Evolutionary conservation across 2,797 vertebrate species (phyloP).

Genomic region (Acrocephalus scirpaceus): DNA sequence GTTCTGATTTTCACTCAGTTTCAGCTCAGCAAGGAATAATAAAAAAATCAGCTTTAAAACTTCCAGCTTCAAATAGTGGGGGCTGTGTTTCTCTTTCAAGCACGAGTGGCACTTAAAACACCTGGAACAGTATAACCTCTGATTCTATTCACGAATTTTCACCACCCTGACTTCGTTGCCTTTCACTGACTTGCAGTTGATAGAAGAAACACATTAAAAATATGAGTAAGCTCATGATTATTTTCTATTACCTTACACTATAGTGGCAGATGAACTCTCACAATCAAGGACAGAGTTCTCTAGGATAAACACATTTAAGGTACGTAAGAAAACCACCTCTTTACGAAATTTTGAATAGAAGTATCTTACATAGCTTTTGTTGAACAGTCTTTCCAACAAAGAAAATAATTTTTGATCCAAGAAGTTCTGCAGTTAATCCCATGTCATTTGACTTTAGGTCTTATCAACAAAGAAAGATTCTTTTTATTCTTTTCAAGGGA

Average conservation of each 20-base stretch:
- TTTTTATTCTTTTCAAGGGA: not conserved
- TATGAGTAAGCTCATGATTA: not conserved
- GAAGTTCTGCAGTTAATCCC: not conserved
- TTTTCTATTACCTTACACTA: not conserved
- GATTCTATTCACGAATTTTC: not conserved
- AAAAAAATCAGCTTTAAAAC: not conserved
- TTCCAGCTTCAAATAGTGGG: not conserved
- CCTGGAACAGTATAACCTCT: not conserved
- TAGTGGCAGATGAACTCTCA: not conserved
- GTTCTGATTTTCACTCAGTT: not conserved
- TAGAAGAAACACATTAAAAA: not conserved
- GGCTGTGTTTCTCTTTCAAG: not conserved
- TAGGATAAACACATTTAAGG: not conserved
- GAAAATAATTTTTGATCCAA: not conserved
- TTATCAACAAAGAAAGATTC: not conserved
- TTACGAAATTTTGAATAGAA: not conserved
- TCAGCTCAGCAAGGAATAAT: not conserved
- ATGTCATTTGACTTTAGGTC: not conserved
- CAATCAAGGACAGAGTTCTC: not conserved
- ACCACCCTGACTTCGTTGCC: not conserved
- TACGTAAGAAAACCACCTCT: not conserved
- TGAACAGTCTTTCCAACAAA: not conserved
- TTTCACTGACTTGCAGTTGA: not conserved
- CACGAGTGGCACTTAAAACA: not conserved
- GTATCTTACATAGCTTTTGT: not conserved